phyloP scores from a whole-genome alignment of 1,140 invertebrate genomes.

The Helicoverpa armigera region DNA sequence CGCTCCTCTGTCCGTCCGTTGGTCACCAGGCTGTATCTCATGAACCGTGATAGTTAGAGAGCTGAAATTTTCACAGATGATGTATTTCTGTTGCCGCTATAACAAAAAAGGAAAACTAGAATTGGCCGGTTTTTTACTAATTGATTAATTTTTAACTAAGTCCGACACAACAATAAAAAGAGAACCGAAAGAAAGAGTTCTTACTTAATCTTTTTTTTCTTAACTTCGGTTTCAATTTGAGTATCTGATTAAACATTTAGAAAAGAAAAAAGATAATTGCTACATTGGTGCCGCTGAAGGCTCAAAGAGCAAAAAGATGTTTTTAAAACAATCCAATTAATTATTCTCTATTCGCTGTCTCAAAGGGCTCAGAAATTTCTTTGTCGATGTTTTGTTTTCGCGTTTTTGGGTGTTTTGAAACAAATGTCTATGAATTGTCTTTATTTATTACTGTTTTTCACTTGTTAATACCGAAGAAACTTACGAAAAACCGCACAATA shows the following conservation, averaged over 20 bases:
- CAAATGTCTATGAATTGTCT: background rate
- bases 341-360: background rate
- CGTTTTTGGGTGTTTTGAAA: background rate
- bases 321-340: slow-evolving; percentile 4
- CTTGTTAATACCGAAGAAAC: no score
- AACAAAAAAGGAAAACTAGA: no score
- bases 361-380: background rate
- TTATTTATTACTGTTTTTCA: no score
- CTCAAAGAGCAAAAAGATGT: background rate
- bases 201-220: background rate
- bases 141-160: slow-evolving; percentile 9
- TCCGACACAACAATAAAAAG: background rate
- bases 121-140: background rate
- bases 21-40: no score
- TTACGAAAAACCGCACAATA: no score
- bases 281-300: background rate
- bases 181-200: background rate
- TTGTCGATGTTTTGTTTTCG: no score
- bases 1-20: no score
- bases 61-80: no score
- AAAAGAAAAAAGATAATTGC: slow-evolving; percentile 1
- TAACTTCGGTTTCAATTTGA: background rate
- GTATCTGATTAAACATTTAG: background rate
- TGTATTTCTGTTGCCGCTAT: no score
- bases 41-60: no score